Evolutionary conservation across 2,888 invertebrate species (phyloP), one percentile per base, ranked within the genome.

Genomic region (Harpalus rufipes): DNA sequence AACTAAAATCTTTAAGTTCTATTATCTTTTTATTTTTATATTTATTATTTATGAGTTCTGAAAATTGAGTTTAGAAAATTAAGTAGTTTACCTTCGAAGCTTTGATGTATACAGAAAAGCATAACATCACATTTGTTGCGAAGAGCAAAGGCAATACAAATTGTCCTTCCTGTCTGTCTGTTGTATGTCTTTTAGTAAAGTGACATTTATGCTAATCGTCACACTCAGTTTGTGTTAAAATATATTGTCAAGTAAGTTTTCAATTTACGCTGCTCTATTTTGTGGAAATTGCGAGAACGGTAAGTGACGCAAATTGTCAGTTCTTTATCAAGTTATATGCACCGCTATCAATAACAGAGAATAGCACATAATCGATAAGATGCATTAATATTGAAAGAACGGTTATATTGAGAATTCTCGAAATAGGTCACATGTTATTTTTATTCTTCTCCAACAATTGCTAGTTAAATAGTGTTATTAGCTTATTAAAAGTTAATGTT

Each of bases 301-400:
- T 44, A 41, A 74, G 21, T 74, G 72, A 74, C 72, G 72, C 41
- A 44, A 44, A 74, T 74, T 74, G 72, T 44, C 14, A 74, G 68
- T 68, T 68, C 39, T 68, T 68, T 68, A 68, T 68, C 32, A 39
- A 32, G 68, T 68, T 68, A 65, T 68, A 68, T 68, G 68, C 68
- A 68, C 12, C 14, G 39, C 39, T 68, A 68, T 68, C 68, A 32
- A 68, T 68, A 68, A 68, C 68, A 25, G 12, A 32, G 32, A 74
- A 74, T 21, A 44, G 72, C 72, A 74, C 41, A 74, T 41, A 74
- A 74, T 74, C 72, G 44, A 74, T 74, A 44, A 44, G 44, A 41
- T 16, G 21, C 44, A 18, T 74, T 74, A 74, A 74, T 41, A 44
- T 74, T 74, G 72, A 44, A 74, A 44, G 72, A 74, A 8, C 72